These are phyloP conservation scores for Crematogaster levior DNA, from an alignment of 2,888 invertebrate genomes.

Conservation along the genomic window DNA sequence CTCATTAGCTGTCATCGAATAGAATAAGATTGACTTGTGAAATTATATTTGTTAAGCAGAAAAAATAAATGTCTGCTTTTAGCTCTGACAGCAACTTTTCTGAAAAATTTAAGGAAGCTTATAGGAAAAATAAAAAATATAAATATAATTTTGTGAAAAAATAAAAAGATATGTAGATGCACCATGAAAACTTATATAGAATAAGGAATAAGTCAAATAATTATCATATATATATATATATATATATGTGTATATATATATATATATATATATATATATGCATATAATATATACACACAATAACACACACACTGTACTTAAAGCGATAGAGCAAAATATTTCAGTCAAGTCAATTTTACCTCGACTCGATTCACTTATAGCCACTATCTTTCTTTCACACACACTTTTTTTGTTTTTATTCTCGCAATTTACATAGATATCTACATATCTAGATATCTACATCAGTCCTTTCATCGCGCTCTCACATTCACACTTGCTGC, in stretches of 20 bases:
- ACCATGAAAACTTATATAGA: neutral
- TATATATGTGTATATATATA: too few species aligned
- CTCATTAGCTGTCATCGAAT: neutral
- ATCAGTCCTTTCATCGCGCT: conserved; percentile 41
- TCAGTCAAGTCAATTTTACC: conserved; percentile 31
- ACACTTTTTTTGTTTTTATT: conserved; percentile 1
- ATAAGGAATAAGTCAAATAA: too few species aligned
- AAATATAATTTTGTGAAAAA: neutral
- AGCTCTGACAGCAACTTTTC: neutral
- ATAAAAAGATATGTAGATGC: neutral
- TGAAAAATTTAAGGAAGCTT: neutral
- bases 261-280: too few species aligned
- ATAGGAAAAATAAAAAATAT: neutral
- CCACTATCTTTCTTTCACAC: neutral
- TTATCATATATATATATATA: too few species aligned
- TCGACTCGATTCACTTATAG: conserved; percentile 20
- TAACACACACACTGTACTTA: neutral
- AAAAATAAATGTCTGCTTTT: neutral
- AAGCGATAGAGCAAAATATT: neutral
- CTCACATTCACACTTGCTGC: conserved; percentile 33
- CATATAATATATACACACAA: too few species aligned
- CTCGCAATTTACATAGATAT: conserved; percentile 43
- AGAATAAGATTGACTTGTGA: conserved; percentile 12
- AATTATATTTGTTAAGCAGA: neutral
- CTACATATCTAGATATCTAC: conserved; percentile 44